Evolutionary conservation across 1,140 invertebrate species (phyloP).

Genomic region (Andricus grossulariae): DNA sequence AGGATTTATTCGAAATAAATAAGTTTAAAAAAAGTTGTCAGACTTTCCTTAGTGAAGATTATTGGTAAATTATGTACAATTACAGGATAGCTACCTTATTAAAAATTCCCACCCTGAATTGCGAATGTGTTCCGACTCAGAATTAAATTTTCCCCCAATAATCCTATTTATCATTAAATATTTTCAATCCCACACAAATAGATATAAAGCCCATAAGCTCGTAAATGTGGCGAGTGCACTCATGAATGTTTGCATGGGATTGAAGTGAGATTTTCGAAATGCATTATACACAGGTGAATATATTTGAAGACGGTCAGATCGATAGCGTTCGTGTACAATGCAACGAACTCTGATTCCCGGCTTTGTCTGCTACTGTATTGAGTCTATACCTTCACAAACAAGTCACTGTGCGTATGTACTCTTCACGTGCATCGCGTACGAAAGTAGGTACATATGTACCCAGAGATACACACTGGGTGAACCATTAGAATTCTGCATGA

Average conservation of each 20-base stretch:
- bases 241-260: background rate
- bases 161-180: background rate
- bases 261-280: slow-evolving; percentile 10
- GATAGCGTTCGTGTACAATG: slow-evolving; percentile 21
- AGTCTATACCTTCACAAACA: slow-evolving; percentile 20
- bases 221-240: background rate
- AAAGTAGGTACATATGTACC: slow-evolving; percentile 27
- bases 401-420: slow-evolving; percentile 28
- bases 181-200: background rate
- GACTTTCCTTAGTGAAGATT: no score
- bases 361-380: background rate
- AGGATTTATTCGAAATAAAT: background rate
- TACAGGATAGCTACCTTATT: no score
- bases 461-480: slow-evolving; percentile 15
- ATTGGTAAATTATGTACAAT: no score
- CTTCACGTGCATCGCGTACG: slow-evolving; percentile 27
- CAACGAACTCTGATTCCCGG: slow-evolving; percentile 12
- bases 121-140: no score
- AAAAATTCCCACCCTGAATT: no score
- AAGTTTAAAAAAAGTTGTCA: no score
- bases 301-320: slow-evolving; percentile 24
- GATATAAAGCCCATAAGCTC: background rate
- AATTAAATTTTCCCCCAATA: background rate
- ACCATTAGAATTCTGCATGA: slow-evolving; percentile 31
- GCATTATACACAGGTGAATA: background rate